Percentiles rank a stretch among this genome's conserved stretches.
Conservation (phyloP, 1,140 invertebrate genomes). For the Apis laboriosa region DNA sequence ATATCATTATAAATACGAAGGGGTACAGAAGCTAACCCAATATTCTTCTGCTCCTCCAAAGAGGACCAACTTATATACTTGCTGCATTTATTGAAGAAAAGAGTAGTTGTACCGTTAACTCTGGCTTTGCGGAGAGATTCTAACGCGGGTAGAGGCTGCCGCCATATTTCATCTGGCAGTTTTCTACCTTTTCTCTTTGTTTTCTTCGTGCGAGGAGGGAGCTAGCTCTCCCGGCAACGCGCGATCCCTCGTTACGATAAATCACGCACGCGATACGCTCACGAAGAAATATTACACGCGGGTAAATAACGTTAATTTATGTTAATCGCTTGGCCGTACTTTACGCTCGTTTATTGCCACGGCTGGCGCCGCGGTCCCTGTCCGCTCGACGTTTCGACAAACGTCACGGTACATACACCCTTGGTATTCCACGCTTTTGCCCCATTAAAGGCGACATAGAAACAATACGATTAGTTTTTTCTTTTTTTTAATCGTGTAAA, state of each 20-base stretch:
- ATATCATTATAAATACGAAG: no score
- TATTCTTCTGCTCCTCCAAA: no score
- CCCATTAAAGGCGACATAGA: not conserved
- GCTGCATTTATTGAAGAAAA: not conserved
- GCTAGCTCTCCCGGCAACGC: conserved; percentile 4
- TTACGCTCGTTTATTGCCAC: conserved; percentile 44
- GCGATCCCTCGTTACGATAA: conserved; percentile 50
- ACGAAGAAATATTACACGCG: conserved; percentile 38
- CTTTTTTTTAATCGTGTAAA: not conserved
- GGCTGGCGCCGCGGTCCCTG: conserved; percentile 21
- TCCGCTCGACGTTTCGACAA: conserved; percentile 20
- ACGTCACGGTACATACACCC: conserved; percentile 5
- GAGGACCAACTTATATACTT: not conserved
- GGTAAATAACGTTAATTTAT: conserved; percentile 56
- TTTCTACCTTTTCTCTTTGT: conserved; percentile 47
- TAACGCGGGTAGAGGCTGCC: conserved; percentile 33
- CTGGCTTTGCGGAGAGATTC: conserved; percentile 16
- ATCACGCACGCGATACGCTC: conserved; percentile 41
- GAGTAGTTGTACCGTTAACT: conserved; percentile 25
- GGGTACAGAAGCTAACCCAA: no score
- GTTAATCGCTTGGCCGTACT: conserved; percentile 36
- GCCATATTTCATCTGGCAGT: conserved; percentile 37
- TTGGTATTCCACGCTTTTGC: not conserved
- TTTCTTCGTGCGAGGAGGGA: not conserved
- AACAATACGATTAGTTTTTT: not conserved